These are phyloP conservation scores for Limnodromus scolopaceus DNA, from an alignment of 2,797 vertebrate genomes.

Conservation along the genomic window DNA sequence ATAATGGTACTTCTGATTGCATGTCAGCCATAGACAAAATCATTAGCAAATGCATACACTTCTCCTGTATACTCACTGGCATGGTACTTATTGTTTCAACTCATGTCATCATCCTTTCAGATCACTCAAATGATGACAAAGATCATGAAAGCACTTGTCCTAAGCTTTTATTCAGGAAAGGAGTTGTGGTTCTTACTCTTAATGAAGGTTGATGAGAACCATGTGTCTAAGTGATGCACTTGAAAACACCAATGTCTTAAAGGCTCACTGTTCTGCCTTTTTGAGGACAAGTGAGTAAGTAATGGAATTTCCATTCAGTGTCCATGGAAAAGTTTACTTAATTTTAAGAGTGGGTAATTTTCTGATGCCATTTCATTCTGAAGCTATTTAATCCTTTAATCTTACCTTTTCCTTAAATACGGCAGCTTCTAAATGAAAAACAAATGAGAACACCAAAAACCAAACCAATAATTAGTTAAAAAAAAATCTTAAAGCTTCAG, in stretches of 20 bases:
- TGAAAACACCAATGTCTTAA: neutral
- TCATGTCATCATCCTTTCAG: neutral
- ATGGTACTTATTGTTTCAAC: neutral
- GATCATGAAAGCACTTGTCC: neutral
- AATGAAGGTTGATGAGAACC: neutral
- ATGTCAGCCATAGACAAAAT: neutral
- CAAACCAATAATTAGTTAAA: neutral
- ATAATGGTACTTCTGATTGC: neutral
- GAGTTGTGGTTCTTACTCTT: neutral
- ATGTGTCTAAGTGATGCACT: neutral
- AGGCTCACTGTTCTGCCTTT: rapidly evolving
- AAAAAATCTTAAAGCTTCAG: neutral
- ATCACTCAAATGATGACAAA: neutral
- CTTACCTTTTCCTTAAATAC: neutral
- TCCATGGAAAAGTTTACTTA: neutral
- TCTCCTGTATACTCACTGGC: neutral
- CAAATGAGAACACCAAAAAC: neutral
- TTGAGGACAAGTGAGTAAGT: neutral
- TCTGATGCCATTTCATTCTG: neutral
- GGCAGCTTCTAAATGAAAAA: neutral
- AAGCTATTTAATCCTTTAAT: neutral
- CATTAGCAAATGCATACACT: neutral
- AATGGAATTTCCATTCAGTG: neutral
- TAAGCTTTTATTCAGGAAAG: neutral
- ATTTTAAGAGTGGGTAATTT: neutral